phyloP scores from a whole-genome alignment of 2,113 vertebrate species.

The Grantiella picta region DNA sequence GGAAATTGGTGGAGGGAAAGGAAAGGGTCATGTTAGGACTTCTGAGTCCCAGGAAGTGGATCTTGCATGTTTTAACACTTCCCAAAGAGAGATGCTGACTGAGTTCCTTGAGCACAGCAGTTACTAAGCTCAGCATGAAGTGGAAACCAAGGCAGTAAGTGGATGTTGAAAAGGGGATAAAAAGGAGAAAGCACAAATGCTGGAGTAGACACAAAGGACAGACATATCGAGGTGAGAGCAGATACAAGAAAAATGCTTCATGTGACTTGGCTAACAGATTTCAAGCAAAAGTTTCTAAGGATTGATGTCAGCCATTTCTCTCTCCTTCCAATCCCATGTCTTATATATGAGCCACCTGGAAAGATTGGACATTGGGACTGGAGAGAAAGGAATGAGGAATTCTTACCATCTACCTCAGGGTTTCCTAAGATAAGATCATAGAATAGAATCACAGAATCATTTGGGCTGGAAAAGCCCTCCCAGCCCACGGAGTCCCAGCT shows the following conservation, averaged over 20 bases:
- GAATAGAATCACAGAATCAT: neutral
- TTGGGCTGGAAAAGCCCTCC: fast-evolving
- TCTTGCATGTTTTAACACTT: neutral
- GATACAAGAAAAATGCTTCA: neutral
- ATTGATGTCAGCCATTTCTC: neutral
- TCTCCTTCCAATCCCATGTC: neutral
- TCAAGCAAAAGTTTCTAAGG: neutral
- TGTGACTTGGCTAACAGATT: neutral
- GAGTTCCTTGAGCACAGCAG: neutral
- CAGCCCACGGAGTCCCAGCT: fast-evolving
- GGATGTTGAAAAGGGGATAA: neutral
- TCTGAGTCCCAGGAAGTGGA: neutral
- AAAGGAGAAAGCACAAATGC: neutral
- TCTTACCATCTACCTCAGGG: neutral
- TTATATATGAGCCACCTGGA: fast-evolving
- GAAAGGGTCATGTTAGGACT: neutral
- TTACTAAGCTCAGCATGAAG: neutral
- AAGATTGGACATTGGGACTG: neutral
- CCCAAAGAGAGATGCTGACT: neutral
- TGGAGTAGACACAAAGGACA: neutral
- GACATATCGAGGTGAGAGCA: neutral
- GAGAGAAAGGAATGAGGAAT: neutral
- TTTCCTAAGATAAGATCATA: neutral
- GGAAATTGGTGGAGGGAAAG: neutral
- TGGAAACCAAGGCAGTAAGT: neutral